Conservation (phyloP, 2,797 vertebrate species). For the Chaunax sp. region DNA sequence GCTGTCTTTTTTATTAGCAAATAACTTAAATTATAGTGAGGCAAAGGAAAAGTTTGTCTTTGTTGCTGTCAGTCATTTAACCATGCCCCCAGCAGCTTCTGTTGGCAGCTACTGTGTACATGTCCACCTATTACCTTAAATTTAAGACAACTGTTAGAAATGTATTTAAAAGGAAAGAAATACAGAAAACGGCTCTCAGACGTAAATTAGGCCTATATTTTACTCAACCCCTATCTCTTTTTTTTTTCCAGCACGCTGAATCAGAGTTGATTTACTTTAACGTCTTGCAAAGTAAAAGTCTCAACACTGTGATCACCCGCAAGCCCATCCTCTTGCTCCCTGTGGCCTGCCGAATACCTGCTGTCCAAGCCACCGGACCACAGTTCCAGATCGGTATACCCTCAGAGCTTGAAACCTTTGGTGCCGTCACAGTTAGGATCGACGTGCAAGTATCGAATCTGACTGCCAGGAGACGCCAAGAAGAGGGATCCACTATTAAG, state of each 20-base stretch:
- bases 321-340: slow-evolving; percentile 71
- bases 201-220: no score
- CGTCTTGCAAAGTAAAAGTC: slow-evolving; percentile 65
- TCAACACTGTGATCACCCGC: slow-evolving; percentile 61
- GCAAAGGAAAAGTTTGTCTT: no score
- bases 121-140: no score
- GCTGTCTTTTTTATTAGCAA: no score
- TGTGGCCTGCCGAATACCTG: slow-evolving; percentile 75
- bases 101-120: no score
- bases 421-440: slow-evolving; percentile 47
- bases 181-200: no score
- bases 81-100: no score
- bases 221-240: slow-evolving; percentile 4
- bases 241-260: slow-evolving; percentile 67
- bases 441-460: slow-evolving; percentile 39
- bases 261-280: slow-evolving; percentile 81
- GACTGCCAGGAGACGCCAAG: slow-evolving; percentile 65
- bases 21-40: no score
- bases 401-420: slow-evolving; percentile 66
- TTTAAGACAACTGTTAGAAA: no score
- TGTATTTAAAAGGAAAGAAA: no score
- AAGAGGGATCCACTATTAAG: no score
- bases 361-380: slow-evolving; percentile 32
- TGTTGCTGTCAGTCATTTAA: no score
- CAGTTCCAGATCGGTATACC: slow-evolving; percentile 25